Evolutionary conservation across 1,140 invertebrate species (phyloP).

Genomic region (Leptopilina boulardi): DNA sequence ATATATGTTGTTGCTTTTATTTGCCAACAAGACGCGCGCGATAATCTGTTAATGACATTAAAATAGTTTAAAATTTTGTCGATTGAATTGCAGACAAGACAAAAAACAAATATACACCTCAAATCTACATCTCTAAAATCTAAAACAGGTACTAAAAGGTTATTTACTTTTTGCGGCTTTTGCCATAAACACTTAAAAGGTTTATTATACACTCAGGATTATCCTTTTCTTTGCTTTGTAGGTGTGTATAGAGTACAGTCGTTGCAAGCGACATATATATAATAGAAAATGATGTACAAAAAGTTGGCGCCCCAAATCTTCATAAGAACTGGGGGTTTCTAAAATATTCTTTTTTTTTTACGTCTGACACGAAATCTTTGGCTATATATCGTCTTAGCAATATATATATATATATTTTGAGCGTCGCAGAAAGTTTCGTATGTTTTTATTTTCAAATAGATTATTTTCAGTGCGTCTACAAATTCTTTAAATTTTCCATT

Average conservation of each 20-base stretch:
- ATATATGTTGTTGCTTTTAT: no score
- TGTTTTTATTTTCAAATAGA: no score
- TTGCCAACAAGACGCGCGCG: background rate
- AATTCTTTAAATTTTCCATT: no score
- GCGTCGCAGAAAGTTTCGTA: background rate
- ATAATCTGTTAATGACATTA: background rate
- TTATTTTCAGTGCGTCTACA: no score
- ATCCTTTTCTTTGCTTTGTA: slow-evolving; percentile 27
- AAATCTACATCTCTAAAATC: background rate
- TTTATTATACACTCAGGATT: slow-evolving; percentile 25
- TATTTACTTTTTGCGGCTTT: slow-evolving; percentile 12
- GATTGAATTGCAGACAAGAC: background rate
- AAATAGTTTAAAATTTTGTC: background rate
- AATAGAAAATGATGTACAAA: background rate
- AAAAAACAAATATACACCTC: background rate
- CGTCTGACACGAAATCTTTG: background rate
- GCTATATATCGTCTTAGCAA: background rate
- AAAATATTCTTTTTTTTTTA: slow-evolving; percentile 13
- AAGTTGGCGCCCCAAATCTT: slow-evolving; percentile 23
- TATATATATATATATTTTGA: background rate
- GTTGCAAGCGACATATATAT: background rate
- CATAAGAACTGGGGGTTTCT: background rate
- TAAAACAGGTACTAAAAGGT: slow-evolving; percentile 4
- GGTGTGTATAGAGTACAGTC: slow-evolving; percentile 1
- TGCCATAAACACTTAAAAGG: slow-evolving; percentile 9